A percentile compares a stretch with the other conserved stretches of the same genome.
Conservation (phyloP, 2,113 vertebrate species). For the Phyllopteryx taeniolatus region DNA sequence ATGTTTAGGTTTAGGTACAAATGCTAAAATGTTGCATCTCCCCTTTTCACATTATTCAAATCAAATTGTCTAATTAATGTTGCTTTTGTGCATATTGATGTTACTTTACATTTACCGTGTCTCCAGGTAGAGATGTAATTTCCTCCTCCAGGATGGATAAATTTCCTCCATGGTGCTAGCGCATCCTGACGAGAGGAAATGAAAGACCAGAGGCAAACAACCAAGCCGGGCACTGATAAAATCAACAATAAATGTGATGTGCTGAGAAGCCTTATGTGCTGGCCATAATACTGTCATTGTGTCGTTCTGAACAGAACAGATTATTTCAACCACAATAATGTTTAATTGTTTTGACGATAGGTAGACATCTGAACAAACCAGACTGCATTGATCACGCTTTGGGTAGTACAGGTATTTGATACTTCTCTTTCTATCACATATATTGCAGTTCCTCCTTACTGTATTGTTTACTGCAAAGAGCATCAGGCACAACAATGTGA, state of each 20-base stretch:
- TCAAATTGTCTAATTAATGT: not conserved
- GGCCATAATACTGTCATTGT: not conserved
- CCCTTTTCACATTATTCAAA: not conserved
- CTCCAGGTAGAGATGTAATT: conserved; percentile 39
- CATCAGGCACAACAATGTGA: conserved; percentile 1
- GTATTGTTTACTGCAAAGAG: conserved; percentile 6
- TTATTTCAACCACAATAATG: conserved; percentile 27
- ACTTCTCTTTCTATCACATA: not conserved
- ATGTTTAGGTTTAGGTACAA: not conserved
- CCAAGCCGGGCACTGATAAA: conserved; percentile 52
- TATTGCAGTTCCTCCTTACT: not conserved
- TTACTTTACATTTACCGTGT: conserved; percentile 18
- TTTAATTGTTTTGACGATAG: not conserved
- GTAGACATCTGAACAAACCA: conserved; percentile 17
- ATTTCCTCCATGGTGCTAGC: conserved; percentile 54
- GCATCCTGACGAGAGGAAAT: conserved; percentile 53
- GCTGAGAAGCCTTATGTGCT: conserved; percentile 18
- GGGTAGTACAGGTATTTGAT: not conserved
- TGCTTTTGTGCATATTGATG: conserved; percentile 10
- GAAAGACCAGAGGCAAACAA: conserved; percentile 51
- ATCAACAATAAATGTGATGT: conserved; percentile 64
- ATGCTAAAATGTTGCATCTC: not conserved
- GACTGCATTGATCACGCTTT: conserved; percentile 1
- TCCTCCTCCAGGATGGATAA: conserved; percentile 51
- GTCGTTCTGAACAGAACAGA: not conserved